phyloP scores from a whole-genome alignment of 2,888 invertebrate species.

The Prosopocoilus inquinatus region DNA sequence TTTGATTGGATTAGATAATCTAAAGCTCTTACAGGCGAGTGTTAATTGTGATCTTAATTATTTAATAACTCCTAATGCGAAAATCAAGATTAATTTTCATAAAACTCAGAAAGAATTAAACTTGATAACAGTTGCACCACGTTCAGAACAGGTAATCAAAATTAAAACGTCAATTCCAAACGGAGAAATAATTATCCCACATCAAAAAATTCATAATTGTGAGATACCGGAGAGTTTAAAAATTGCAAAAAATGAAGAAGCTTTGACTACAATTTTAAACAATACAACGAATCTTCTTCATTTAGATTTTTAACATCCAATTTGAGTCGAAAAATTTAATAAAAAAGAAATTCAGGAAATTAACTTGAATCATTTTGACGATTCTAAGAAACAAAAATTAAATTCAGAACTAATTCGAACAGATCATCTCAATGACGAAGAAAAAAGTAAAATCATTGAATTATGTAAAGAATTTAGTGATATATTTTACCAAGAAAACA shows the following conservation, averaged over 20 bases:
- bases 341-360: background rate
- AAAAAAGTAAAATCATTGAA: conserved; percentile 14
- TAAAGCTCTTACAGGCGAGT: background rate
- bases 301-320: conserved; percentile 12
- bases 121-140: conserved; percentile 11
- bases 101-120: conserved; percentile 8
- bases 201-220: too few species aligned
- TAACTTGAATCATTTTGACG: conserved; percentile 6
- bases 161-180: background rate
- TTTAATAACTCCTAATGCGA: conserved; percentile 12
- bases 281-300: too few species aligned
- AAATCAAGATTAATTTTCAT: conserved; percentile 14
- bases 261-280: too few species aligned
- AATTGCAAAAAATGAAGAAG: too few species aligned
- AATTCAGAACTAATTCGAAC: conserved; percentile 12
- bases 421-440: conserved; percentile 25
- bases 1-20: background rate
- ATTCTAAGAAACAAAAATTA: conserved; percentile 3
- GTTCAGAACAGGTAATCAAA: conserved; percentile 19
- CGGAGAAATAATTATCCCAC: too few species aligned
- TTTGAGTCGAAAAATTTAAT: conserved; percentile 15
- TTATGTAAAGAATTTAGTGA: conserved; percentile 21
- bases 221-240: too few species aligned
- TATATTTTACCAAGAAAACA: conserved; percentile 20
- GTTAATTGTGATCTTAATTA: background rate